Conservation (phyloP, 2,113 vertebrate species). For the Carassius auratus region DNA sequence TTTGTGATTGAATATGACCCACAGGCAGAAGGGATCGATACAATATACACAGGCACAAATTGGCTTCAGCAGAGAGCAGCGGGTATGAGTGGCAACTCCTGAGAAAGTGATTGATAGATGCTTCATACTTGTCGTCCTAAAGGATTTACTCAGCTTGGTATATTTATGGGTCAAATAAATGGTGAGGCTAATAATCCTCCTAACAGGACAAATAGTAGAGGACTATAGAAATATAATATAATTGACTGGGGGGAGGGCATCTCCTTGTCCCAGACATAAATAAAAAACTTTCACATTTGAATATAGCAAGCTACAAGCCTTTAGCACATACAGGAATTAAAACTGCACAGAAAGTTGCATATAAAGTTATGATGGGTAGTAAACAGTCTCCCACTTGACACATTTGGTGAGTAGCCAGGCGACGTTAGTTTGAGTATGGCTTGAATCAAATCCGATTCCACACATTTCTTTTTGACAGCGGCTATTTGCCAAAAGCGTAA, state of each 20-base stretch:
- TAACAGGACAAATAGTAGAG: conserved; percentile 19
- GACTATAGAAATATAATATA: conserved; percentile 32
- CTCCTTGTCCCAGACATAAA: background rate
- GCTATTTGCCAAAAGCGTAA: no score
- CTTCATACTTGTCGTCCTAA: background rate
- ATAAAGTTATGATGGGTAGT: background rate
- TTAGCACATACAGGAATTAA: background rate
- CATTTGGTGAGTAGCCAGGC: background rate
- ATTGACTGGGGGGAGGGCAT: background rate
- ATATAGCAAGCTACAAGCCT: background rate
- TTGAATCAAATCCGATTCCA: background rate
- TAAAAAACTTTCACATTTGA: conserved; percentile 35
- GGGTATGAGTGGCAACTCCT: conserved; percentile 45
- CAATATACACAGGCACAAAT: conserved; percentile 34
- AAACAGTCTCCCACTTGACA: background rate
- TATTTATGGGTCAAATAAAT: conserved; percentile 49
- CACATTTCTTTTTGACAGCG: no score
- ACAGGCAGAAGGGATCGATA: conserved; percentile 42
- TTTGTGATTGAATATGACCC: conserved; percentile 47
- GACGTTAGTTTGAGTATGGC: background rate
- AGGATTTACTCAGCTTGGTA: conserved; percentile 29
- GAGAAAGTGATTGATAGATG: conserved; percentile 30
- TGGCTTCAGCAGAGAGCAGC: conserved; percentile 16
- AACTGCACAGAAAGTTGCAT: background rate
- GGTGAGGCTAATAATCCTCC: background rate